Base-by-base conservation (phyloP, 2,113 vertebrate genomes). In the Mus musculus region DNA sequence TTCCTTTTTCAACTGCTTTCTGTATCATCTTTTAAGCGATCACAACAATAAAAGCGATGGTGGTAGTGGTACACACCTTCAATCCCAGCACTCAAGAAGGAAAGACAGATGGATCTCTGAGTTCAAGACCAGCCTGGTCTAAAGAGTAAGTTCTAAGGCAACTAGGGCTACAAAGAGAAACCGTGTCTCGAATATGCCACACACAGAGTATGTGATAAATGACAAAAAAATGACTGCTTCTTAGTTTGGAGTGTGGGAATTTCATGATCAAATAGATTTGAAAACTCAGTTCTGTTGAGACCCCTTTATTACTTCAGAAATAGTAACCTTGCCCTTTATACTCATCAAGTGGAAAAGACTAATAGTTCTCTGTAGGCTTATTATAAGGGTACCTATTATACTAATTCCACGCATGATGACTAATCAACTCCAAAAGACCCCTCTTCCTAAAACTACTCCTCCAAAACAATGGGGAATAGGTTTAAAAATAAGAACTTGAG, bases 1-100 rank as follows among this genome's bases (percentile, higher is more conserved):
- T 93, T 95, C 82, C 39, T 80, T 56, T 46, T 52, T 78, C 80
- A 65, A 75, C 88, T 94, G 30, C 54, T 59, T 85, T 95, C 42
- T n/a, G 30, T 39, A 14, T 69, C 24, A 94, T 42, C 84, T 80
- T 13, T 46, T 56, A n/a, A 56, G 3, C 52, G 59, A 88, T 52
- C 91, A 14, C 63, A 12, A n/a, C 73, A 56, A 88, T 73, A 46
- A 84, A 63, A 28, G n/a, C 42, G 7, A 42, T 17, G 42, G 24
- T 46, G 59, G 24, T 30, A 7, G 20, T 59, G 33, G 5, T 82
- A 20, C 24, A 14, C 36, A 59, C 54, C 36, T 61, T 82, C 13
- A 82, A 39, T 61, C 10, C 5, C 1, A 61, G 12, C 22, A 56
- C 22, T 61, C 22, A 61, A 8, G 20, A 82, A n/a, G 22, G 13